phyloP scores from a whole-genome alignment of 2,797 vertebrate species.

The Crocidura indochinensis region DNA sequence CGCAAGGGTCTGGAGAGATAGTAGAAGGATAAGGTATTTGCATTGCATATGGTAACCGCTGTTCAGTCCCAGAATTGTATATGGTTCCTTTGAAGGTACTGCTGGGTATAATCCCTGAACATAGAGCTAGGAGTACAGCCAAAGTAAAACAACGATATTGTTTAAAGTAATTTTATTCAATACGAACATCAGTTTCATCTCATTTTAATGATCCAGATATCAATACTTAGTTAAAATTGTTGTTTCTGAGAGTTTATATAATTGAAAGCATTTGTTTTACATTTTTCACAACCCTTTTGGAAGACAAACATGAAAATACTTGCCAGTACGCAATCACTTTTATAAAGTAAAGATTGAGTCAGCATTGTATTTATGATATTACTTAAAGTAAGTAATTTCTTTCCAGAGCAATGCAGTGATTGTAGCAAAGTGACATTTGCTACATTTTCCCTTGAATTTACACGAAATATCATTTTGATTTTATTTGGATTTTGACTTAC shows the following conservation, averaged over 20 bases:
- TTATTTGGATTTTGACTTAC: slow-evolving; percentile 34
- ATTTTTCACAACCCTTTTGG: slow-evolving; percentile 45
- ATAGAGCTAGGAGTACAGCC: too few species aligned
- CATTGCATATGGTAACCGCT: too few species aligned
- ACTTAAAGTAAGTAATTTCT: slow-evolving; percentile 67
- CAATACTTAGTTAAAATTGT: slow-evolving; percentile 55
- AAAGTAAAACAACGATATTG: too few species aligned
- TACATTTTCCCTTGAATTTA: slow-evolving; percentile 64
- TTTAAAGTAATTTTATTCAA: slow-evolving; percentile 62
- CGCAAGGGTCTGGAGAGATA: background rate
- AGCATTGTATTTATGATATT: slow-evolving; percentile 62
- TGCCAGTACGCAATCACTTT: slow-evolving; percentile 59
- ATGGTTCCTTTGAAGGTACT: too few species aligned
- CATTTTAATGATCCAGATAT: slow-evolving; percentile 62
- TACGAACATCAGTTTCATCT: slow-evolving; percentile 50
- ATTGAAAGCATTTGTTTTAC: slow-evolving; percentile 71
- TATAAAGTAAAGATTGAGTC: slow-evolving; percentile 57
- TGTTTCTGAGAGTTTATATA: slow-evolving; percentile 50
- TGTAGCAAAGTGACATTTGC: slow-evolving; percentile 34
- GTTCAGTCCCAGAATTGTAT: too few species aligned
- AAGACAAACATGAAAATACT: slow-evolving; percentile 58
- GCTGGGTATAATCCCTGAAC: too few species aligned
- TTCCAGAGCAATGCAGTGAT: slow-evolving; percentile 23
- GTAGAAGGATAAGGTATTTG: too few species aligned
- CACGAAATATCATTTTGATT: slow-evolving; percentile 48